Percentiles rank a stretch among this genome's conserved stretches.
Conservation (phyloP, 2,888 invertebrate species). For the Drosophila pullipes region DNA sequence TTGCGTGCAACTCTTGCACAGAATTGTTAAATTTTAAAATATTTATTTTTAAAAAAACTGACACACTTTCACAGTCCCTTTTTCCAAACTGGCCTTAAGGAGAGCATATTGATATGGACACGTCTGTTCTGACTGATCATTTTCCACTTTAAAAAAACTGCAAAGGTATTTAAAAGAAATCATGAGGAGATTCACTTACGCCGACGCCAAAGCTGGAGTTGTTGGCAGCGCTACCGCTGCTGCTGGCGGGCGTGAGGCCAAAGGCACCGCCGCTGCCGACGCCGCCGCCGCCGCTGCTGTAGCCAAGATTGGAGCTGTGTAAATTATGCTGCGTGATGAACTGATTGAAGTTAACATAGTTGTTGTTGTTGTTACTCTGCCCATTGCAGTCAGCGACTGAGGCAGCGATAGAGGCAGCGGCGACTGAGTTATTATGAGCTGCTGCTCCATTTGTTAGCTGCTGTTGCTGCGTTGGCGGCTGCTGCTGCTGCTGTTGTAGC, state of each 20-base stretch:
- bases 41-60: neutral
- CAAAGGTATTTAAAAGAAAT: neutral
- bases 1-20: neutral
- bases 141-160: neutral
- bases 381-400: constrained; percentile 11
- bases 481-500: constrained; percentile 24
- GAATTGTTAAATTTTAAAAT: neutral
- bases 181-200: constrained; percentile 12
- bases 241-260: constrained; percentile 32
- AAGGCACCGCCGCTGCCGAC: constrained; percentile 55
- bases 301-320: constrained; percentile 35
- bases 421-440: constrained; percentile 24
- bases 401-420: constrained; percentile 12
- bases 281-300: constrained; percentile 35
- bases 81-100: neutral
- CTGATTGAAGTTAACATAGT: constrained; percentile 85
- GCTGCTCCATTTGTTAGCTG: constrained; percentile 31
- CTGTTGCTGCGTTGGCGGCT: constrained; percentile 11
- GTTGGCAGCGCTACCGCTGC: constrained; percentile 5
- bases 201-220: constrained; percentile 24
- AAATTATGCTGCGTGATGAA: constrained; percentile 84
- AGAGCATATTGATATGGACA: neutral
- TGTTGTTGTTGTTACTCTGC: constrained; percentile 71
- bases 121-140: neutral
- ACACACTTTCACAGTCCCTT: neutral